Base-by-base conservation (phyloP, 2,797 vertebrate species). In the Carduelis carduelis region DNA sequence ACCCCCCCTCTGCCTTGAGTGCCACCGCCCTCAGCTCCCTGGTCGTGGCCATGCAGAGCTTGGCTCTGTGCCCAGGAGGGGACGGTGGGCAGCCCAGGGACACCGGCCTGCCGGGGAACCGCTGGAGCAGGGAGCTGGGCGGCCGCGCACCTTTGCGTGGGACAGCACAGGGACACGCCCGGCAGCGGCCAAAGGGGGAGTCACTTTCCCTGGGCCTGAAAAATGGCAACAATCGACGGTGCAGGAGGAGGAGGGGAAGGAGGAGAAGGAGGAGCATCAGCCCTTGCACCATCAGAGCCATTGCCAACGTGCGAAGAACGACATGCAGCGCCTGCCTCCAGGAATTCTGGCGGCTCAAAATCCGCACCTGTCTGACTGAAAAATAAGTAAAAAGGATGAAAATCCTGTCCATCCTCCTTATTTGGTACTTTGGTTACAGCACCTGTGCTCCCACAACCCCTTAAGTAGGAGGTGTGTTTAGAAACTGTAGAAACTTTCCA, bases 301-400 rank as follows among this genome's bases (percentile, higher is more conserved):
- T 41, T 32, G 47, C 37, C 27, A 3, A 1, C 4, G 1, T 2
- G 39, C 1, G 0, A 9, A 11, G 1, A 2, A 57, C 0, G 0
- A 2, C 17, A 2, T n/a, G 49, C n/a, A 53, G 44, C 0, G 0
- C 11, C 0, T 1, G 6, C 9, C 76, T 59, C 26, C 30, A 30
- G 41, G 49, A 46, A 8, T 61, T 30, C 16, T 30, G 11, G 46
- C 7, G 63, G 35, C 19, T 26, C 85, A 89, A 65, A 35, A 32
- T 53, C 60, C 21, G 5, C 41, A 53, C 32, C 39, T 13, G 79
- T 24, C 11, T 5, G 9, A 5, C 16, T n/a, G 65, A 70, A 43
- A 65, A 85, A 81, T 84, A 81, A 91, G 41, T 9, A 56, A 75
- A 6, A 39, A 83, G 14, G 35, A 32, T 16, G 28, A 43, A 69